Evolutionary conservation across 2,797 vertebrate genomes (phyloP).

Genomic region (Gymnopithys bicolor): DNA sequence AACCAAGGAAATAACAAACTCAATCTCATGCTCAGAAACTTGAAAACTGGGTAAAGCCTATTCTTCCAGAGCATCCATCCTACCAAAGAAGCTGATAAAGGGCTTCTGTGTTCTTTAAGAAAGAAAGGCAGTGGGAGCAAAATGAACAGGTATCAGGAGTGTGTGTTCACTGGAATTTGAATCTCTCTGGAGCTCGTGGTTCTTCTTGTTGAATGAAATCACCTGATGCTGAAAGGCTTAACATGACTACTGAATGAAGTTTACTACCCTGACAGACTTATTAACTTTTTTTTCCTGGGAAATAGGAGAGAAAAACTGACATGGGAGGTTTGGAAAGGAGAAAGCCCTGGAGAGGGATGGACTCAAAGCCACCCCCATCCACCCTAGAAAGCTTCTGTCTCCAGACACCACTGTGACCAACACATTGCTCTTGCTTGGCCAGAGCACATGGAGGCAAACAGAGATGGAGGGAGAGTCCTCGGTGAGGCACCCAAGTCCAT

Average conservation of each 20-base stretch:
- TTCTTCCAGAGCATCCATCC: not conserved
- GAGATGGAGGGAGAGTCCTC: not conserved
- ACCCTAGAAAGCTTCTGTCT: not conserved
- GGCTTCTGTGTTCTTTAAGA: not conserved
- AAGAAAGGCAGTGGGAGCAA: not conserved
- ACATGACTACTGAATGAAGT: not conserved
- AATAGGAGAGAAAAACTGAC: not conserved
- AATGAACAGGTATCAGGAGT: not conserved
- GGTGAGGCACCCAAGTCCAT: fast-evolving
- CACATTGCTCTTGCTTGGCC: fast-evolving
- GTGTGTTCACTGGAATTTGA: not conserved
- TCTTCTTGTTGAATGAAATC: not conserved
- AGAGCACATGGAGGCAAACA: fast-evolving
- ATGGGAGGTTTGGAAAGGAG: fast-evolving
- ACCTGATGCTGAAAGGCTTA: not conserved
- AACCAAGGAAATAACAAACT: not conserved
- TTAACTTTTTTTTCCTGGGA: not conserved
- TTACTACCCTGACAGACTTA: not conserved
- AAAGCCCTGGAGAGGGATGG: not conserved
- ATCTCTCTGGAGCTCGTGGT: not conserved
- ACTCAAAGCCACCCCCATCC: not conserved
- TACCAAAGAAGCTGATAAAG: not conserved
- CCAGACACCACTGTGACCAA: not conserved
- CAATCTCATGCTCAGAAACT: not conserved
- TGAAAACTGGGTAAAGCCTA: not conserved